Evolutionary conservation across 2,113 vertebrate genomes (phyloP).

Genomic region (Eublepharis macularius): DNA sequence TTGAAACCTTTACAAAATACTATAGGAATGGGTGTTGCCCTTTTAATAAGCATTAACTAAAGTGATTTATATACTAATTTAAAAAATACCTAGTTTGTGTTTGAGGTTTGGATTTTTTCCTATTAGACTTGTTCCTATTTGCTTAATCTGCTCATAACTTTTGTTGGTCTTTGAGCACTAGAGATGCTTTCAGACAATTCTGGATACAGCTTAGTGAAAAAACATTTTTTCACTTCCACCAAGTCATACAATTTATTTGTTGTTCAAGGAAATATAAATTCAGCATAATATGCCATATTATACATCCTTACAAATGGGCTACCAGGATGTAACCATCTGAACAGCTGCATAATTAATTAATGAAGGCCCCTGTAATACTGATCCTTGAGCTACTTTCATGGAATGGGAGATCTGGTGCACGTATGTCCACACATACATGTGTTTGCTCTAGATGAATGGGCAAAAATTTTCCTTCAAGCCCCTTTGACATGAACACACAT

Average conservation of each 20-base stretch:
- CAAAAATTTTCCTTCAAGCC: background rate
- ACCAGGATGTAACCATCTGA: background rate
- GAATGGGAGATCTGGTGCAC: no score
- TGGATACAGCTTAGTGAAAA: background rate
- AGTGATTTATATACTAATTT: background rate
- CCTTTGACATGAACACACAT: no score
- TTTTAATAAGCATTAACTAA: background rate
- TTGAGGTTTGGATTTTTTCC: background rate
- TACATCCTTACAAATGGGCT: background rate
- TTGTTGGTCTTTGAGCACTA: background rate
- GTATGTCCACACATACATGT: background rate
- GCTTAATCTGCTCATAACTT: background rate
- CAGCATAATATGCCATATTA: background rate
- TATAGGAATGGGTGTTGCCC: background rate
- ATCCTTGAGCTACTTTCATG: background rate
- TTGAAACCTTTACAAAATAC: background rate
- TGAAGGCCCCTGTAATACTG: background rate
- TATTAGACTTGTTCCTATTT: fast-evolving
- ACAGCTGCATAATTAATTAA: background rate
- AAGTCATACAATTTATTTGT: background rate
- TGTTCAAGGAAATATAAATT: background rate
- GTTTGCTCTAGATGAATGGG: background rate
- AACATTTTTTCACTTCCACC: background rate
- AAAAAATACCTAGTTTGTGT: background rate
- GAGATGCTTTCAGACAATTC: background rate